Base-by-base conservation (phyloP, 2,797 vertebrate genomes). In the Erpetoichthys calabaricus region DNA sequence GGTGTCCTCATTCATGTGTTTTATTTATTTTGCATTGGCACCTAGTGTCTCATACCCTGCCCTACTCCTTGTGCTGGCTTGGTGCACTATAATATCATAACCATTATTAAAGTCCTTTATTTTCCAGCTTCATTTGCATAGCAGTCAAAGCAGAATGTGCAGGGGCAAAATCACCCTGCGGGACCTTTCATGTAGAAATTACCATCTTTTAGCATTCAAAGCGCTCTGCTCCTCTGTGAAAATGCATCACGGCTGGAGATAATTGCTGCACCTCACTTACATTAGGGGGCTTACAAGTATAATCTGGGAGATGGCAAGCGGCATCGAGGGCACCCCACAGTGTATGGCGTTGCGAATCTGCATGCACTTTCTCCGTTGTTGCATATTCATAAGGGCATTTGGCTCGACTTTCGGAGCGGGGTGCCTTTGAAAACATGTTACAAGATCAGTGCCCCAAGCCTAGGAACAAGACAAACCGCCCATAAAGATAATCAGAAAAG, bases 141-240 rank as follows among this genome's bases (percentile, higher is more conserved):
- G 77, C 76, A 80, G 82, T 81, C 82, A 78, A 84, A 83, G 80
- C 74, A 81, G 77, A 71, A 73, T 84, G 80, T 83, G 68, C 69
- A 73, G 72, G 59, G 75, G 66, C 74, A 83, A 83, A 49, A 84
- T 83, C 81, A 76, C 77, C 74, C 75, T 77, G 74, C 77, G 77
- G 75, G 71, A 83, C 64, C 67, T 72, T 64, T 73, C 76, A 76
- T 71, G 72, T 71, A 62, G 73, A 67, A 75, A 77, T 76, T 80
- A 70, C 60, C 68, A 72, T 75, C 74, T 76, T 78, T 66, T 68
- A 74, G 61, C 74, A 57, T 75, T 67, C 77, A 61, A 76, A 63
- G 74, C 73, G 72, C 63, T 3, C 65, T 60, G 76, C 70, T 59
- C 71, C 70, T 80, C 70, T 80, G 73, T 69, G 65, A 72, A 73